These are phyloP conservation scores for Orthonevra nobilis DNA, from an alignment of 2,888 invertebrate genomes.

Conservation along the genomic window DNA sequence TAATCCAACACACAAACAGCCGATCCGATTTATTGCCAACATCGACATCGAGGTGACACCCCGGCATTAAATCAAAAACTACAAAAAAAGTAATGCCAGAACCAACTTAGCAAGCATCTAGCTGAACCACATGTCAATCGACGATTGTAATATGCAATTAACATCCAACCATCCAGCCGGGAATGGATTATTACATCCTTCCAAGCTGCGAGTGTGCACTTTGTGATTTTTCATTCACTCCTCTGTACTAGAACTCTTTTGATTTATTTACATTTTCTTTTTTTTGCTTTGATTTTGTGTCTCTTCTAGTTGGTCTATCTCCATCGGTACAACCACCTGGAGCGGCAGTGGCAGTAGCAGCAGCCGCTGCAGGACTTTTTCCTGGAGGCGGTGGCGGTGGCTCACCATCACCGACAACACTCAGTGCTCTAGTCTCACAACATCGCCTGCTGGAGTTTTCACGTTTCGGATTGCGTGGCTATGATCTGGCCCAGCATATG, in stretches of 20 bases:
- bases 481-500: conserved; percentile 94
- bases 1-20: conserved; percentile 69
- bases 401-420: conserved; percentile 82
- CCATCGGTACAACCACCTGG: conserved; percentile 73
- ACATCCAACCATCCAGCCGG: conserved; percentile 34
- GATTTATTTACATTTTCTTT: conserved; percentile 44
- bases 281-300: conserved; percentile 22
- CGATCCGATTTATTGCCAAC: conserved; percentile 68
- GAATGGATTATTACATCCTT: conserved; percentile 61
- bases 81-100: conserved; percentile 29
- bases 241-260: conserved; percentile 22
- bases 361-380: conserved; percentile 78
- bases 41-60: conserved; percentile 69
- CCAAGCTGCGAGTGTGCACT: conserved; percentile 67
- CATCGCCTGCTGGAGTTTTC: conserved; percentile 91
- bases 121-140: conserved; percentile 66
- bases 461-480: conserved; percentile 90
- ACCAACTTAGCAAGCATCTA: too few species aligned
- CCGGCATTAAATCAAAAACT: conserved; percentile 61
- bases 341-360: conserved; percentile 72
- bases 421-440: conserved; percentile 88
- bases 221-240: conserved; percentile 73
- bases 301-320: conserved; percentile 73
- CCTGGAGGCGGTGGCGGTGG: too few species aligned
- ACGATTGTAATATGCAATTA: conserved; percentile 63